Evolutionary conservation across 2,113 vertebrate genomes (phyloP), one percentile per base, ranked within the genome.

Genomic region (Pollachius pollachius): DNA sequence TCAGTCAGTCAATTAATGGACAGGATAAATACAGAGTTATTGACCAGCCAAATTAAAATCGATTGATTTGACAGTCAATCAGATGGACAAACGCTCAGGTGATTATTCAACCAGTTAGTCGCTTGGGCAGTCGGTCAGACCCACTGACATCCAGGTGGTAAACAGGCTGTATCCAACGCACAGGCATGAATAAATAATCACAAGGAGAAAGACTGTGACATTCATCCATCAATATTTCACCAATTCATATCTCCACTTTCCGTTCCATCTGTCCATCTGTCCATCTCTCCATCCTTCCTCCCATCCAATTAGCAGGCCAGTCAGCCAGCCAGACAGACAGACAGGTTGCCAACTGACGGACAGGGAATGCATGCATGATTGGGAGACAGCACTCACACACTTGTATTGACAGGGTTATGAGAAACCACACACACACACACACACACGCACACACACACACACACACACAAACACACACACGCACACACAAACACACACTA

Each of bases 261-360:
- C 16, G 9, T 13, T n/a, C 54, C 15, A 17, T 5, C 54, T n/a
- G 5, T 17, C 54, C 16, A 21, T 7, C 54, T 3, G 59, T 34
- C 27, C 56, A 41, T 59, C 30, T 54, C 30, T 27, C 52, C 52
- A 21, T 27, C 41, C 64, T 68, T 57, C 54, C 54, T n/a, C 17
- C 16, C 54, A 57, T 57, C 54, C 54, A 57, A 48, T 48, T 48
- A 68, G 66, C 66, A 62, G 65, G n/a, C n/a, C n/a, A n/a, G n/a
- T n/a, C n/a, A n/a, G 69, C 71, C 75, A 82, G 75, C 75, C 69
- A 82, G 77, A 73, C 72, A 83, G 71, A 74, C 64, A 73, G 76
- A 77, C 79, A 75, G 30, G 23, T 65, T 71, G 65, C 60, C 80
- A 84, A 21, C 3, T 61, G 81, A 80, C 64, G 37, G 73, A 79